phyloP scores from a whole-genome alignment of 2,888 invertebrate species.

The Andrena bicolor region DNA sequence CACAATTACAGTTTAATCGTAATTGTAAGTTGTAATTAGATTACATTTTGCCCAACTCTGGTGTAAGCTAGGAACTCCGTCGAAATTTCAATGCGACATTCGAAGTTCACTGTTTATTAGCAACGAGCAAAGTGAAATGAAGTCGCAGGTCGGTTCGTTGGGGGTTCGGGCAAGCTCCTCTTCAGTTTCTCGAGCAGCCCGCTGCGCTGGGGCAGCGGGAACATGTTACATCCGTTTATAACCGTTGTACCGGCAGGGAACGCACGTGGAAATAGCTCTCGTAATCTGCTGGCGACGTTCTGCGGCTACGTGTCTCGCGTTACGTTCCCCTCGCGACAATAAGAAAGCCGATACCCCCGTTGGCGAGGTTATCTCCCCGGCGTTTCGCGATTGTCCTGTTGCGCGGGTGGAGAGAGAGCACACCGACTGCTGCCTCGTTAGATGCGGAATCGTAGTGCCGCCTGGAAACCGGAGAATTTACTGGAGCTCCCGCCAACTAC shows the following conservation, averaged over 20 bases:
- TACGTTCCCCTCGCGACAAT: conserved; percentile 67
- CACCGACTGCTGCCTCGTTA: conserved; percentile 55
- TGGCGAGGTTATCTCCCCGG: conserved; percentile 62
- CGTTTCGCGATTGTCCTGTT: conserved; percentile 56
- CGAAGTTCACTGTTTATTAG: neutral
- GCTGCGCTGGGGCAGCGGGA: conserved; percentile 2
- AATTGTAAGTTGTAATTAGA: too few relatives aligned
- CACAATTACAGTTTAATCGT: too few relatives aligned
- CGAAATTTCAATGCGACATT: too few relatives aligned
- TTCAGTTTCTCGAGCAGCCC: neutral
- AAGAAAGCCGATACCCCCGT: conserved; percentile 69
- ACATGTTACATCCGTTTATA: conserved; percentile 37
- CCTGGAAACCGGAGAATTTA: conserved; percentile 51
- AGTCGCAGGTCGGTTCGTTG: too few relatives aligned
- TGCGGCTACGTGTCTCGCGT: conserved; percentile 63
- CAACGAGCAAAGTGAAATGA: too few relatives aligned
- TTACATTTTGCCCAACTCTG: too few relatives aligned
- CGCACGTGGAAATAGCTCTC: conserved; percentile 55
- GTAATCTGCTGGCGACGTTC: conserved; percentile 59
- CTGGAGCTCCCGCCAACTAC: conserved; percentile 29
- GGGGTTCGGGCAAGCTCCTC: conserved; percentile 21
- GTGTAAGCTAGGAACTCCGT: too few relatives aligned
- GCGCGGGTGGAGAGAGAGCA: conserved; percentile 8
- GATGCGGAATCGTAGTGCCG: conserved; percentile 48
- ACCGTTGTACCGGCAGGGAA: conserved; percentile 27